Evolutionary conservation across 2,888 invertebrate genomes (phyloP), one percentile per base, ranked within the genome.

Genomic region (Eristalis pertinax): DNA sequence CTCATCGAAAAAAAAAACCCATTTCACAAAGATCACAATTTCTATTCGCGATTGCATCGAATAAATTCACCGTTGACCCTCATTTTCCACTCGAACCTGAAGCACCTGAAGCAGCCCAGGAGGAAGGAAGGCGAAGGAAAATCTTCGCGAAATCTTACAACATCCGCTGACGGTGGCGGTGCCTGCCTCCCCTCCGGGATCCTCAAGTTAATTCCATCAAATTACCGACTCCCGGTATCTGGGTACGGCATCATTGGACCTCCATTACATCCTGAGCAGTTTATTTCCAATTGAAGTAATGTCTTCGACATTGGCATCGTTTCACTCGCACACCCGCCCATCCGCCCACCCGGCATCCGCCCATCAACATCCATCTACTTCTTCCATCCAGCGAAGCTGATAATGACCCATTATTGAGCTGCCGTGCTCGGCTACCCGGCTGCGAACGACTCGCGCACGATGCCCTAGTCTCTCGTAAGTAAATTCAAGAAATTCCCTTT

Each of bases 391-490:
- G 62, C 50, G 62, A 24, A 79, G 41, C 80, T 64, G 79, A 87
- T 84, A 87, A 87, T 84, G 84, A 84, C 83, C 83, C 75, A 75
- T 75, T 87, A 87, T 84, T 84, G 78, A 72, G 70, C 67, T 70
- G 56, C 74, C 24, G 15, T 38, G 38, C 69, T 69, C 26, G 13
- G 5, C 60, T 13, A 1, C 50, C 19, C 8, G 50, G 10, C 32
- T 29, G 26, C 26, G 2, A 26, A 26, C 2, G 26, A 26, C 29
- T 29, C n/a, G 7, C n/a, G n/a, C 50, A 19, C 19, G 38, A 38
- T 38, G 38, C 38, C 13, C 38, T 38, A 38, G 38, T 1, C 13
- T 11, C 19, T 19, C 8, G 50, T 19, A 50, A 50, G 50, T 50
- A 50, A 50, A 85, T 85, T 85, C 35, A 43, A 73, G 75, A 72